These are phyloP conservation scores for Calephelis perditalis DNA, from an alignment of 2,888 invertebrate species.

Conservation along the genomic window DNA sequence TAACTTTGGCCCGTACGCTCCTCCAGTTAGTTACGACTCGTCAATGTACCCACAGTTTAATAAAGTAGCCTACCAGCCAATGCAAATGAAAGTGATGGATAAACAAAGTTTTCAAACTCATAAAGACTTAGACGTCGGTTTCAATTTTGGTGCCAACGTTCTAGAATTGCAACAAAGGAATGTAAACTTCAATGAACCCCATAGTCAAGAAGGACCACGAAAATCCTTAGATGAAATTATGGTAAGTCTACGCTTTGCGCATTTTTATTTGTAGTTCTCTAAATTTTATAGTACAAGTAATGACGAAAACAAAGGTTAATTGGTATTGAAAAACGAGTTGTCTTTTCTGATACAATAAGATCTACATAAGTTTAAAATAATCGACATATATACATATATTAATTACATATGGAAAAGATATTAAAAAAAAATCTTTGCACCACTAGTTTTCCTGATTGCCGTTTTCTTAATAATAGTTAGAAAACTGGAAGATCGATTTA, in stretches of 20 bases:
- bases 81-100: slow-evolving; percentile 46
- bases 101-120: slow-evolving; percentile 43
- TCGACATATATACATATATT: too few relatives aligned
- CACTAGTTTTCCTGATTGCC: too few relatives aligned
- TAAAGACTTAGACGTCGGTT: slow-evolving; percentile 45
- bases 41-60: slow-evolving; percentile 66
- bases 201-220: slow-evolving; percentile 35
- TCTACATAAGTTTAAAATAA: too few relatives aligned
- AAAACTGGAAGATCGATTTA: too few relatives aligned
- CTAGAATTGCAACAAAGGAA: slow-evolving; percentile 48
- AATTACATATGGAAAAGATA: too few relatives aligned
- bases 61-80: slow-evolving; percentile 48
- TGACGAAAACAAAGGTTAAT: too few relatives aligned
- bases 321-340: too few relatives aligned
- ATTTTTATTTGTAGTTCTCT: neutral
- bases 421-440: too few relatives aligned
- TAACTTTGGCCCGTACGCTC: slow-evolving; percentile 48
- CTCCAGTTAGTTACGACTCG: slow-evolving; percentile 54
- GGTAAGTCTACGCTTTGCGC: slow-evolving; percentile 33
- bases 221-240: slow-evolving; percentile 45
- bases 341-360: too few relatives aligned
- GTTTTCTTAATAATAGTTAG: too few relatives aligned
- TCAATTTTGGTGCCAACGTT: slow-evolving; percentile 42
- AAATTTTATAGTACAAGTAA: too few relatives aligned
- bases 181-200: slow-evolving; percentile 43